Base-by-base conservation (phyloP, 2,113 vertebrate genomes). In the Bufo gargarizans region DNA sequence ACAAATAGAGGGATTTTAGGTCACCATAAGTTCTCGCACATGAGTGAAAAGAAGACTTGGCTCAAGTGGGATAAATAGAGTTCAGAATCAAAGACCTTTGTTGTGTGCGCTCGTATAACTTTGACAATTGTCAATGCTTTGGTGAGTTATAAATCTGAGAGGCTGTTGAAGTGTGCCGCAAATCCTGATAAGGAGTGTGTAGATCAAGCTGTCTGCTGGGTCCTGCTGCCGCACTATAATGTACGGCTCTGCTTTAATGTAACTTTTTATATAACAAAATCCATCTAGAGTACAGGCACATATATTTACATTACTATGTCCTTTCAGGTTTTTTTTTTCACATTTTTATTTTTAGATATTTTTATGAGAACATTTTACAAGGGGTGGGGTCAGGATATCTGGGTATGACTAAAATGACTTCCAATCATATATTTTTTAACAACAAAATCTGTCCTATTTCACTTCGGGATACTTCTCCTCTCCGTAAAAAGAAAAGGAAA, bases 71-170 rank as follows among this genome's bases (percentile, higher is more conserved):
- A 84, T 3, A 45, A 59, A 80, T 0, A 9, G 0, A 2, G 61
- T 77, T 53, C 0, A 86, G 22, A 77, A 76, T 74, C 79, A 45
- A n/a, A 82, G 86, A 88, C 86, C 86, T 88, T 83, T 82, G 79
- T 88, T 88, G 81, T 83, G 58, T 17, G 65, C 53, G 80, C 79
- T 61, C 67, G 47, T 88, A 82, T 76, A 88, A 82, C 65, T 82
- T 88, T 88, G 86, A 82, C 86, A 88, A 88, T 88, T 72, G 69
- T 77, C 79, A 82, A 76, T 83, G 79, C 56, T 76, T 82, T 76
- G 82, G 86, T 49, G 79, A 83, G 86, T 82, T 83, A 88, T 88
- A 88, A 88, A 88, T 88, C 86, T 77, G 56, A 88, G 56, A 17
- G 78, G 56, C 53, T 47, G 86, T 16, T 88, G 86, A 83, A 65